Percentiles rank a stretch among this genome's conserved stretches.
phyloP scores from a whole-genome alignment of 2,888 invertebrate species.

The Torymus tubicola region DNA sequence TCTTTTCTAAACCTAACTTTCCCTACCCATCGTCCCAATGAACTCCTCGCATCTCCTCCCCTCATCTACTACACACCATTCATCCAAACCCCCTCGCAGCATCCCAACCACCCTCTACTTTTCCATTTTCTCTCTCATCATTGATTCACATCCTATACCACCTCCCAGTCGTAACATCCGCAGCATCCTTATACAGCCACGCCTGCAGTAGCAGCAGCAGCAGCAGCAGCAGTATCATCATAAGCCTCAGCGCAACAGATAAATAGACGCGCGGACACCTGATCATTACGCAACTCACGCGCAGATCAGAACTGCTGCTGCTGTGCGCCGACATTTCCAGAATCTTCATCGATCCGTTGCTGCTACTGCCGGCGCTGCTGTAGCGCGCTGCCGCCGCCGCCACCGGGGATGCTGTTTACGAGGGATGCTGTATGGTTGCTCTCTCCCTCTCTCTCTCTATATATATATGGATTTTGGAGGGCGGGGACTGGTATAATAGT shows the following conservation, averaged over 20 bases:
- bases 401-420: not conserved
- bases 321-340: slow-evolving; percentile 44
- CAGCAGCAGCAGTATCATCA: slow-evolving; percentile 18
- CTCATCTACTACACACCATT: too few relatives aligned
- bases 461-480: not conserved
- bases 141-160: too few relatives aligned
- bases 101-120: too few relatives aligned
- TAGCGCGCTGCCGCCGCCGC: too few relatives aligned
- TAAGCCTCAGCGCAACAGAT: slow-evolving; percentile 48
- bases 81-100: too few relatives aligned
- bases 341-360: slow-evolving; percentile 52
- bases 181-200: not conserved
- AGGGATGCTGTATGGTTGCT: not conserved
- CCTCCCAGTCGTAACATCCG: too few relatives aligned
- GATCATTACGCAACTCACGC: slow-evolving; percentile 34
- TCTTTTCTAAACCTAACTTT: too few relatives aligned
- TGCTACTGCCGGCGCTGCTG: slow-evolving; percentile 7
- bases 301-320: slow-evolving; percentile 11
- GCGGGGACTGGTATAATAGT: too few relatives aligned
- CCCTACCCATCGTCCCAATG: too few relatives aligned
- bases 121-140: too few relatives aligned
- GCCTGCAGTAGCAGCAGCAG: slow-evolving; percentile 14
- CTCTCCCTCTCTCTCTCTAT: not conserved
- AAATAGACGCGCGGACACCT: slow-evolving; percentile 16
- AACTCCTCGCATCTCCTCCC: too few relatives aligned